Evolutionary conservation across 1,140 invertebrate genomes (phyloP).

Genomic region (Drosophila repleta): DNA sequence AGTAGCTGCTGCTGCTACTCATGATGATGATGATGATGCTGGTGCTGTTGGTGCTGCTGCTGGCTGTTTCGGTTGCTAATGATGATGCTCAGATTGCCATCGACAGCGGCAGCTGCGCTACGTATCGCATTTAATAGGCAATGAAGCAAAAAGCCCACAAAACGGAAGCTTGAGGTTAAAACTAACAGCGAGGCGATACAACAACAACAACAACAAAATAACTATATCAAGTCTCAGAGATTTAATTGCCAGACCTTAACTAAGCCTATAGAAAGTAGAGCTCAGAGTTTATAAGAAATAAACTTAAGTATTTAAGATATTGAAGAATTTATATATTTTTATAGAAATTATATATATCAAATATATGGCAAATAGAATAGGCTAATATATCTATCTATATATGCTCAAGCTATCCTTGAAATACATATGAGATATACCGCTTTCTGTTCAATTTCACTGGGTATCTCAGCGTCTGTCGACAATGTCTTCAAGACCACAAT

Average conservation of each 20-base stretch:
- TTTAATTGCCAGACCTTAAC: neutral
- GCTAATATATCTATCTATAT: too few species aligned
- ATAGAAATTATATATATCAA: too few species aligned
- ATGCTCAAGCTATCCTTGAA: too few species aligned
- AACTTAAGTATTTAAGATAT: neutral
- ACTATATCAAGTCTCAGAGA: too few species aligned
- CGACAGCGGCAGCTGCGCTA: constrained; percentile 15
- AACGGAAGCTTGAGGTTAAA: constrained; percentile 61
- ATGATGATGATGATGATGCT: constrained; percentile 4
- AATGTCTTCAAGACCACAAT: constrained; percentile 6
- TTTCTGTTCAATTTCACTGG: neutral
- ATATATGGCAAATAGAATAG: too few species aligned
- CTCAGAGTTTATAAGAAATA: neutral
- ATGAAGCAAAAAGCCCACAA: constrained; percentile 42
- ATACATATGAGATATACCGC: too few species aligned
- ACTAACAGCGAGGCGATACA: neutral
- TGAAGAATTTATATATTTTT: too few species aligned
- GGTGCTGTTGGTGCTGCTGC: constrained; percentile 3
- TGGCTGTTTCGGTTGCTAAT: neutral
- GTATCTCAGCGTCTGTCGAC: neutral
- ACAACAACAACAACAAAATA: neutral
- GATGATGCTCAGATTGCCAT: constrained; percentile 14
- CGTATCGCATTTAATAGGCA: constrained; percentile 31
- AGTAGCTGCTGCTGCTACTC: neutral
- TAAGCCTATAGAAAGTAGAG: neutral